Percentiles rank a stretch among this genome's conserved stretches.
phyloP scores from a whole-genome alignment of 1,140 invertebrate genomes.

The Diorhabda sublineata region DNA sequence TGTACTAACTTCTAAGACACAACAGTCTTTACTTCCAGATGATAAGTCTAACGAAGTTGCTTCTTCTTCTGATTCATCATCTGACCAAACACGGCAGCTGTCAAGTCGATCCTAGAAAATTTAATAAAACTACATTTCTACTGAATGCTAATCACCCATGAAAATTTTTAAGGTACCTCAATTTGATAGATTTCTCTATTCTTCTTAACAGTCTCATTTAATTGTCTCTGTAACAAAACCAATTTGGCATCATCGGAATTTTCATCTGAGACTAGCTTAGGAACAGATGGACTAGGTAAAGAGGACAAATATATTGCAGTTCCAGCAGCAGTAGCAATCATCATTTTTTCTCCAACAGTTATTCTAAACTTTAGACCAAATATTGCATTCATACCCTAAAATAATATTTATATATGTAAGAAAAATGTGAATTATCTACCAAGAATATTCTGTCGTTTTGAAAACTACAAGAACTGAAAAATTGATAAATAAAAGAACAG shows the following conservation, averaged over 20 bases:
- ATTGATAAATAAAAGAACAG: too few species aligned
- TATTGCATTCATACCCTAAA: conserved; percentile 82
- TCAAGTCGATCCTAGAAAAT: conserved; percentile 34
- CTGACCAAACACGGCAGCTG: conserved; percentile 42
- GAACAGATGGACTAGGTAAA: conserved; percentile 66
- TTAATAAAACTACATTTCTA: conserved; percentile 14
- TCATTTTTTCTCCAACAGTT: conserved; percentile 80
- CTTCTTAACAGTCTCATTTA: conserved; percentile 63
- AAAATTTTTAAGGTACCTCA: conserved; percentile 37
- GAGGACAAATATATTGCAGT: conserved; percentile 76
- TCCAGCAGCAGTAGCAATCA: conserved; percentile 84
- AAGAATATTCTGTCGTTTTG: too few species aligned
- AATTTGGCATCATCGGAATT: conserved; percentile 60
- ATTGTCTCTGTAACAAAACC: conserved; percentile 59
- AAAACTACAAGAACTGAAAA: too few species aligned
- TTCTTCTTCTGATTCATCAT: conserved; percentile 72
- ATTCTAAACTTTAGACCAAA: conserved; percentile 82
- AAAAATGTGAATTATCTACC: too few species aligned
- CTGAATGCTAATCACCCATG: neutral
- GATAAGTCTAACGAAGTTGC: conserved; percentile 70
- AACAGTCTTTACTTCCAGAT: conserved; percentile 77
- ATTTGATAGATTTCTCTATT: conserved; percentile 68
- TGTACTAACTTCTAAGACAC: conserved; percentile 65
- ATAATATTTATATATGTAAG: neutral
- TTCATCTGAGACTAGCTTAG: conserved; percentile 62